phyloP scores from a whole-genome alignment of 2,888 invertebrate genomes.

The Phasia obesa region DNA sequence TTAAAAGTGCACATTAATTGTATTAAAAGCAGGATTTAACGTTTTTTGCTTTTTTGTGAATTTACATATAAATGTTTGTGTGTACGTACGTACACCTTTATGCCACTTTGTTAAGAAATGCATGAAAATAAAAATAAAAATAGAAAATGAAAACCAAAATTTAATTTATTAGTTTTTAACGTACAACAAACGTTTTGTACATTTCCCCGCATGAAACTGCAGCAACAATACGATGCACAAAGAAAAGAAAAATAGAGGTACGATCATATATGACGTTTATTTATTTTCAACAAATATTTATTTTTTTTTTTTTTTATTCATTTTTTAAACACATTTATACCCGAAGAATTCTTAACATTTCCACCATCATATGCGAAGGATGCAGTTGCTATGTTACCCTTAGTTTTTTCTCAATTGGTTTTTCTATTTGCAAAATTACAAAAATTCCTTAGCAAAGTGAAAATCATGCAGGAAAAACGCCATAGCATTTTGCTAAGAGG shows the following conservation, averaged over 20 bases:
- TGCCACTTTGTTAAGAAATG: slow-evolving; percentile 10
- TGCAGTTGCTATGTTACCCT: slow-evolving; percentile 61
- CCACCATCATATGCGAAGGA: slow-evolving; percentile 37
- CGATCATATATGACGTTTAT: slow-evolving; percentile 3
- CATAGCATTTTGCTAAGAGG: background rate
- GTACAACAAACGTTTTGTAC: slow-evolving; percentile 40
- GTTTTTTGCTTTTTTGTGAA: background rate
- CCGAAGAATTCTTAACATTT: slow-evolving; percentile 40
- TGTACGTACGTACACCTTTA: background rate
- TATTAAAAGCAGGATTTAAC: slow-evolving; percentile 49
- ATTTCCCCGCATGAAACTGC: slow-evolving; percentile 8
- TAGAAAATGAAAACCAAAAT: slow-evolving; percentile 38
- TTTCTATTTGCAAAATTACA: slow-evolving; percentile 51
- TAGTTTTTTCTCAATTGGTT: slow-evolving; percentile 22
- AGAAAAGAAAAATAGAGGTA: slow-evolving; percentile 21
- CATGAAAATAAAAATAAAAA: slow-evolving; percentile 45
- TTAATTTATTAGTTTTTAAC: slow-evolving; percentile 66
- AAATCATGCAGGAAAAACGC: slow-evolving; percentile 48
- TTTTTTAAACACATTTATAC: slow-evolving; percentile 52
- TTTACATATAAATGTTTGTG: slow-evolving; percentile 48
- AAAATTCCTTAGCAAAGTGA: slow-evolving; percentile 40
- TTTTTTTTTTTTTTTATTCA: slow-evolving; percentile 46
- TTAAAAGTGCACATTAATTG: slow-evolving; percentile 58
- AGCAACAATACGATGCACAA: slow-evolving; percentile 6
- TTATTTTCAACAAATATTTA: slow-evolving; percentile 17